Base-by-base conservation (phyloP, 1,140 invertebrate genomes). In the Pemphigus obesinymphae region DNA sequence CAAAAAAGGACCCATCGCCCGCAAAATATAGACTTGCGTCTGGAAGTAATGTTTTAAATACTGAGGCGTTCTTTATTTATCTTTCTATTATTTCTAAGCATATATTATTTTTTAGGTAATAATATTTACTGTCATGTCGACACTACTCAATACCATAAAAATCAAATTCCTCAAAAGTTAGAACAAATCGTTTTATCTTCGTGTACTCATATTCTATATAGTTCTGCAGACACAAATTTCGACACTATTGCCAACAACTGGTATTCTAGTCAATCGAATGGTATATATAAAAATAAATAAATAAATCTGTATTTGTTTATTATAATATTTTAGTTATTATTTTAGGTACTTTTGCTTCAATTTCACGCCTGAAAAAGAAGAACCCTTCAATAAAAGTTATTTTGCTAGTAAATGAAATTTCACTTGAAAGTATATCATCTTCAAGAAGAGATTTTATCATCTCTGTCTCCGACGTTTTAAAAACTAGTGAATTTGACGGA, bases 71-170 rank as follows among this genome's bases (percentile, higher is more conserved):
- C n/a, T n/a, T n/a, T n/a, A n/a, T n/a, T n/a, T n/a, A n/a, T n/a
- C n/a, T n/a, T n/a, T n/a, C n/a, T n/a, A n/a, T n/a, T n/a, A n/a
- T n/a, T n/a, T n/a, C n/a, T n/a, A n/a, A n/a, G n/a, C n/a, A 31
- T 29, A 20, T 34, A 20, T 10, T 20, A 4, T 13, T 10, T n/a
- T 48, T 0, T 29, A 80, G 76, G 26, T 63, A 11, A 31, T 11
- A 63, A 80, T 8, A 26, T 80, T 43, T 61, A 63, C 29, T 80
- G 76, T 43, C 76, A 80, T 58, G 10, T 80, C 8, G 76, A 80
- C 23, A 29, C 53, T 20, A 80, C 76, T 17, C 55, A 80, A 31
- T 80, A 63, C 3, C 53, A 61, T 20, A 80, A 61, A 58, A 63
- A 80, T 45, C 17, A 61, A 80, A 80, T 80, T 31, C 76, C 76